These are phyloP conservation scores for Dolichotis patagonum DNA, from an alignment of 2,113 vertebrate species.

Conservation along the genomic window DNA sequence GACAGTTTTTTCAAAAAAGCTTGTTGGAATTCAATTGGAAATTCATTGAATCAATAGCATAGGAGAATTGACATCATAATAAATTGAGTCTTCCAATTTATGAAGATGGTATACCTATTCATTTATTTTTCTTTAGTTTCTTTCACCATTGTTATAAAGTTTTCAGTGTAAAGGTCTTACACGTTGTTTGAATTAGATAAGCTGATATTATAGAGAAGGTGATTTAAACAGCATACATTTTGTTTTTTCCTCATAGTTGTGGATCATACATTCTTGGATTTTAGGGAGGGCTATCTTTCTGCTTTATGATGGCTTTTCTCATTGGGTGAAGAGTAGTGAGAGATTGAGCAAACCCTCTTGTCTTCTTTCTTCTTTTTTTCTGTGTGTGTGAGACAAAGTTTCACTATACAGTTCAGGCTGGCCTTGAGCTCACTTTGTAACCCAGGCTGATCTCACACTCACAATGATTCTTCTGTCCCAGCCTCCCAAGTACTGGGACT, in stretches of 20 bases:
- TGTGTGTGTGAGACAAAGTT: too few species aligned
- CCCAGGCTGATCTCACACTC: too few species aligned
- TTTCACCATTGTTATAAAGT: not conserved
- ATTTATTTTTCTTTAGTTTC: conserved; percentile 35
- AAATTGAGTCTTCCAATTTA: not conserved
- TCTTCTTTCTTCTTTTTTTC: too few species aligned
- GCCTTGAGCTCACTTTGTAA: too few species aligned
- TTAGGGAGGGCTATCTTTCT: not conserved
- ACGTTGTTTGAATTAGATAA: not conserved
- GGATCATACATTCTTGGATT: not conserved
- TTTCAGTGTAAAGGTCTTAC: conserved; percentile 9
- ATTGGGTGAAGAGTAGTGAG: not conserved
- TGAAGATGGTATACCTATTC: not conserved
- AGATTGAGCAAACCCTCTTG: not conserved
- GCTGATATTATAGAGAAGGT: not conserved
- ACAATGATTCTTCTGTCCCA: too few species aligned
- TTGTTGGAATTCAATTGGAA: not conserved
- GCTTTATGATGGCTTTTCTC: not conserved
- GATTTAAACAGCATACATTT: not conserved
- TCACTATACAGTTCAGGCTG: too few species aligned
- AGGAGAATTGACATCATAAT: not conserved
- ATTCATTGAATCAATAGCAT: not conserved
- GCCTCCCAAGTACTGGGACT: too few species aligned
- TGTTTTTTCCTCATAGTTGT: not conserved
- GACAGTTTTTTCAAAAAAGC: not conserved